These are phyloP conservation scores for Sialis lutaria DNA, from an alignment of 2,888 invertebrate species.

Conservation along the genomic window DNA sequence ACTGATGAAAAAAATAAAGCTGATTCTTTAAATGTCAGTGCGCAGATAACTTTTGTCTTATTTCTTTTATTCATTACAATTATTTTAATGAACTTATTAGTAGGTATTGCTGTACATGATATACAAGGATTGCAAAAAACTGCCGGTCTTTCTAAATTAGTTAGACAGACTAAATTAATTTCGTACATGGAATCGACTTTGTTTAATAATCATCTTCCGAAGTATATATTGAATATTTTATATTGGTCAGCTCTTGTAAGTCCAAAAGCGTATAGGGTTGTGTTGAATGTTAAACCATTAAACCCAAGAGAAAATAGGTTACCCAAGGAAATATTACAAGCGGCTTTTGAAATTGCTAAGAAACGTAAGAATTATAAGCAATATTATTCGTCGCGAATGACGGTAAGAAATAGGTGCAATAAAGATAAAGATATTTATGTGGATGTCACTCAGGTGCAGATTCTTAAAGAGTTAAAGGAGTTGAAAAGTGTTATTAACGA, in stretches of 20 bases:
- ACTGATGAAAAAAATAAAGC: constrained; percentile 61
- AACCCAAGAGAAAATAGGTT: constrained; percentile 69
- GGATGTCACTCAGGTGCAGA: no score
- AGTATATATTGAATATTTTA: constrained; percentile 52
- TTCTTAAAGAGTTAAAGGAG: no score
- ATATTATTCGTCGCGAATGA: constrained; percentile 47
- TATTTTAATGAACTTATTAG: constrained; percentile 68
- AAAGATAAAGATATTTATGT: no score
- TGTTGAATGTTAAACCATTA: constrained; percentile 64
- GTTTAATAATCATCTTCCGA: constrained; percentile 62
- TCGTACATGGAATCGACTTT: constrained; percentile 70
- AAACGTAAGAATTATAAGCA: constrained; percentile 52
- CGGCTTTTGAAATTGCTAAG: constrained; percentile 67
- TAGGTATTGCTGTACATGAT: constrained; percentile 77
- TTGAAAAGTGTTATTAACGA: no score
- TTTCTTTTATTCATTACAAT: constrained; percentile 72
- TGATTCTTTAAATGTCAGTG: constrained; percentile 59
- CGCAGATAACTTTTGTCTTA: constrained; percentile 64
- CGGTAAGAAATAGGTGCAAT: constrained; percentile 11
- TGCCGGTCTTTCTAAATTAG: constrained; percentile 65
- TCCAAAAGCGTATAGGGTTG: constrained; percentile 66
- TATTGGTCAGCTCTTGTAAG: constrained; percentile 65
- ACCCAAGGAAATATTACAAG: constrained; percentile 60
- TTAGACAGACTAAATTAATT: constrained; percentile 72
- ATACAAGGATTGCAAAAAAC: constrained; percentile 75